These are phyloP conservation scores for Cephus pygmeus DNA, from an alignment of 2,888 invertebrate species.

Conservation along the genomic window DNA sequence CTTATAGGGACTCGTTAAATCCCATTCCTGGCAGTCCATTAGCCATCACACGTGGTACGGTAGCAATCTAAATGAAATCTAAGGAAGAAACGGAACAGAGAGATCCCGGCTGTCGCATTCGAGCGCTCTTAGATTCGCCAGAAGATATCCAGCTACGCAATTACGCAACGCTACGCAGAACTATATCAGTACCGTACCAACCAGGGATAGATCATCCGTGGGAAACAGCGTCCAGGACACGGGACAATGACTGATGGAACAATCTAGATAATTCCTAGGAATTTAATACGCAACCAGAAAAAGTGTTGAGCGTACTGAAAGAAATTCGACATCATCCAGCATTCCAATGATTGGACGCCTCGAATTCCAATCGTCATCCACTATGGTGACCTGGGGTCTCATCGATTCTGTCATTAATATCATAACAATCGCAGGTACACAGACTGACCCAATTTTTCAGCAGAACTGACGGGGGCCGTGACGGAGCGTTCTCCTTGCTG, in stretches of 20 bases:
- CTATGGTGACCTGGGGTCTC: not conserved
- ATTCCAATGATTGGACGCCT: constrained; percentile 19
- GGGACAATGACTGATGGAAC: not conserved
- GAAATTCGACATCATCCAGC: not conserved
- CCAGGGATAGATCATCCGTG: not conserved
- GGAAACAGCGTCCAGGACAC: not conserved
- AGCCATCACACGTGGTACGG: not conserved
- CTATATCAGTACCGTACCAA: not conserved
- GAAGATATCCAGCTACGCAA: constrained; percentile 40
- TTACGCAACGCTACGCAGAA: constrained; percentile 32
- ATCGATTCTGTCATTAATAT: not conserved
- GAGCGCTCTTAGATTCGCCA: constrained; percentile 32
- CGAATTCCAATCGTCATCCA: not conserved
- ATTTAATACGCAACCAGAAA: not conserved
- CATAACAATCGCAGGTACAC: constrained; percentile 2
- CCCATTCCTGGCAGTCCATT: not conserved
- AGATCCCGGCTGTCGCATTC: constrained; percentile 14
- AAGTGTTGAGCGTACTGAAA: not conserved
- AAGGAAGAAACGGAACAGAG: constrained; percentile 28
- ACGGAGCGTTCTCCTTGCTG: constrained; percentile 41
- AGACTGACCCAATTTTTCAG: constrained; percentile 57
- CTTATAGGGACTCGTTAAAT: not conserved
- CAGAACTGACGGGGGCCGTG: constrained; percentile 35
- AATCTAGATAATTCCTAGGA: not conserved
- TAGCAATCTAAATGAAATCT: constrained; percentile 35